Percentiles rank a stretch among this genome's conserved stretches.
Conservation (phyloP, 2,113 vertebrate species). For the Cinclus cinclus region DNA sequence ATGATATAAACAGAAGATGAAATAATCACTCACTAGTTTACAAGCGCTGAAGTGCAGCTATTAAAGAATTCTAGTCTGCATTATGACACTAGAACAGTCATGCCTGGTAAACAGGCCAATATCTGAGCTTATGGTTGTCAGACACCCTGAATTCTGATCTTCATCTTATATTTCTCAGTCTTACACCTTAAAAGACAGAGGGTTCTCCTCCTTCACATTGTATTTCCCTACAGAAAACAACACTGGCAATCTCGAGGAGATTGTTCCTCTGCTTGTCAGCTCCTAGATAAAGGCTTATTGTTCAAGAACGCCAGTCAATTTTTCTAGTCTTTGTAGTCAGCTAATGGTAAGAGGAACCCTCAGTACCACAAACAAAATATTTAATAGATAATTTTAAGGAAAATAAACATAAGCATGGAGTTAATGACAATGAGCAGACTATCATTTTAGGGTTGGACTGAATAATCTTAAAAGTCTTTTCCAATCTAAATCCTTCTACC, state of each 20-base stretch:
- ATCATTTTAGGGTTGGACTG: background rate
- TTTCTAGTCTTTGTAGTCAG: background rate
- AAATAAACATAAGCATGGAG: background rate
- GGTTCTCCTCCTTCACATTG: background rate
- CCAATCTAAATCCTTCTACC: background rate
- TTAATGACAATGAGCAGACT: background rate
- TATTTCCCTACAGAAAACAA: background rate
- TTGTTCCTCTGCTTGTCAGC: background rate
- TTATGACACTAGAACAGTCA: background rate
- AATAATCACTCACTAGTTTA: conserved; percentile 29
- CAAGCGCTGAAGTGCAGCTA: background rate
- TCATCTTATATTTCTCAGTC: background rate
- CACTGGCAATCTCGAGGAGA: background rate
- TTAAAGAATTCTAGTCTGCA: background rate
- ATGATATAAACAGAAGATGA: background rate
- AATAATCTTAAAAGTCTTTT: background rate
- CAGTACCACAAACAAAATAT: background rate
- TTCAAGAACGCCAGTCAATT: background rate
- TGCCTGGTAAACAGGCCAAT: background rate
- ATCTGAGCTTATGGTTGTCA: background rate
- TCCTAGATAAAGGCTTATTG: background rate
- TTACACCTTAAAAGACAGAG: background rate
- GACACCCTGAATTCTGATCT: background rate
- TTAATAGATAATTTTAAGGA: background rate
- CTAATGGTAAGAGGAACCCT: background rate